Conservation (phyloP, 2,113 vertebrate species). For the Prionailurus viverrinus region DNA sequence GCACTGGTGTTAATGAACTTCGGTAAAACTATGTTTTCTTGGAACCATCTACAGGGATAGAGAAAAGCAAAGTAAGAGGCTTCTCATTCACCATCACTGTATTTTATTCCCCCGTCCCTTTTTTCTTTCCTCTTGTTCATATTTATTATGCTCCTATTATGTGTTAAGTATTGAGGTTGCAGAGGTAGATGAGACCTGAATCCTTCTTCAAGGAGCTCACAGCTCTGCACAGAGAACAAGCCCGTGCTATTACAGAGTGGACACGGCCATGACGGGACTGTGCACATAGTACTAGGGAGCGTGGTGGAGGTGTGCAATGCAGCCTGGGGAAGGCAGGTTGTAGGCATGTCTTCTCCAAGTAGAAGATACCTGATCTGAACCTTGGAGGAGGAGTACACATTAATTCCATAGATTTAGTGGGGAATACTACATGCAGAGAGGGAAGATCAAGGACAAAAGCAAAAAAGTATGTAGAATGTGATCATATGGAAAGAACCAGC, state of each 20-base stretch:
- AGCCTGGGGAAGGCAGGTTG: background rate
- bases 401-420: background rate
- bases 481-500: background rate
- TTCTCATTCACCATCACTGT: background rate
- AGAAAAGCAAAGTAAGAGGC: background rate
- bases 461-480: background rate
- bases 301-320: accelerated
- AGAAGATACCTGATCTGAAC: background rate
- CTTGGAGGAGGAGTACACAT: background rate
- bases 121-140: background rate
- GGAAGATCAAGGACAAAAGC: background rate
- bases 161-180: background rate
- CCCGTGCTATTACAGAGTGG: background rate
- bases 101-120: background rate
- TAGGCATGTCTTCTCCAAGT: background rate
- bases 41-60: background rate
- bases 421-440: background rate
- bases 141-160: background rate
- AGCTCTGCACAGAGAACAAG: background rate
- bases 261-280: background rate
- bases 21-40: background rate
- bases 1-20: background rate
- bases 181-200: background rate
- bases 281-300: background rate
- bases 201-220: background rate